phyloP scores from a whole-genome alignment of 2,888 invertebrate species.

The Ramazzottius varieornatus region DNA sequence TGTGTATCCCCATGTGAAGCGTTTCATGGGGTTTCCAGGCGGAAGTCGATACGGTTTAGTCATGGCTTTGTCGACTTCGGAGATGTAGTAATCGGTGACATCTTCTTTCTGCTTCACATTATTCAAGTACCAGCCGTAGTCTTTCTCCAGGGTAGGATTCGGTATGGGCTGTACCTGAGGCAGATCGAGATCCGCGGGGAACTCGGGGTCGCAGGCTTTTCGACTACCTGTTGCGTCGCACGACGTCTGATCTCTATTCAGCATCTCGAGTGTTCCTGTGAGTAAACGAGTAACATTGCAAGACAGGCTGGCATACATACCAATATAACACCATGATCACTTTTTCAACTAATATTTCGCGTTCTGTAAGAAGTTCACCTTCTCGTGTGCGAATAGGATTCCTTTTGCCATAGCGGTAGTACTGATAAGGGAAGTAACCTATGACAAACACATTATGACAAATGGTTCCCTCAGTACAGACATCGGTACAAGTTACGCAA shows the following conservation, averaged over 20 bases:
- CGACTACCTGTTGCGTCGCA: not conserved
- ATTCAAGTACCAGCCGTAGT: not conserved
- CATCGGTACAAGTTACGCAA: no score
- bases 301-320: no score
- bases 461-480: no score
- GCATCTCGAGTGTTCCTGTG: not conserved
- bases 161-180: not conserved
- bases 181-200: not conserved
- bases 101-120: not conserved
- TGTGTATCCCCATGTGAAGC: not conserved
- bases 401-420: not conserved
- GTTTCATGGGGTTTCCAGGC: not conserved
- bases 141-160: not conserved
- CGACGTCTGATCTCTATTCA: not conserved
- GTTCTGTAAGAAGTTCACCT: no score
- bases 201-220: not conserved
- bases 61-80: not conserved
- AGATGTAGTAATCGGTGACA: not conserved
- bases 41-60: not conserved
- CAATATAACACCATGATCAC: no score
- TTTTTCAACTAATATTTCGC: no score
- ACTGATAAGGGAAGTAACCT: not conserved
- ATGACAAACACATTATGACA: no score
- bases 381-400: not conserved
- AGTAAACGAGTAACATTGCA: no score